Base-by-base conservation (phyloP, 2,113 vertebrate species). In the Limnothrissa miodon region DNA sequence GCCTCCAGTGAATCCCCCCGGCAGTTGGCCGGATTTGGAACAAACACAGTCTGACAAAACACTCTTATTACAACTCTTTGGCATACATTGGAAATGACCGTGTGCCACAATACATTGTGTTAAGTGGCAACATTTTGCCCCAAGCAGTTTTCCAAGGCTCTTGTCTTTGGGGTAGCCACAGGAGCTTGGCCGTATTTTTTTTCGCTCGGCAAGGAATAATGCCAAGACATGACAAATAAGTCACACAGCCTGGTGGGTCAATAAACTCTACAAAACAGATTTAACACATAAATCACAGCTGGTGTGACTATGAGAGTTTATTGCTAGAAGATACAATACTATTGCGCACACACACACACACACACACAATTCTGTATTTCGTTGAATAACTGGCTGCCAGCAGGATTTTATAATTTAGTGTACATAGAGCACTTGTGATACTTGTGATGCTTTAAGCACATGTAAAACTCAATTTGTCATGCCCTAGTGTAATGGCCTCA, bases 271-370 rank as follows among this genome's bases (percentile, higher is more conserved):
- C 59, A 66, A 66, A 66, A 56, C 51, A 56, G 51, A 56, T 23
- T 23, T 23, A 56, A 81, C 80, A 81, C 80, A 87, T 82, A 53
- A 59, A 86, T 56, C 80, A 80, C 81, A 39, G 51, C 51, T 56
- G 51, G 19, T 56, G n/a, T 8, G 51, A 56, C 21, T 56, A 21
- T 23, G 21, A 56, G 51, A 56, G 51, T 23, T 56, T 56, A 56
- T 56, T 56, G 21, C 51, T 56, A 56, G 19, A 23, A 23, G 51
- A 23, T 5, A 56, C 51, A 56, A 56, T 23, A 21, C 51, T 21
- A 56, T 21, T 23, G 21, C 39, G 70, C 74, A 78, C 39, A 84
- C 83, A 80, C 84, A 86, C 42, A 78, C 39, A 79, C 39, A 19
- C 79, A 80, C 44, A 81, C 45, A 81, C 7, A 11, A 48, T 79